Base-by-base conservation (phyloP, 2,113 vertebrate genomes). In the Dicerorhinus sumatrensis region DNA sequence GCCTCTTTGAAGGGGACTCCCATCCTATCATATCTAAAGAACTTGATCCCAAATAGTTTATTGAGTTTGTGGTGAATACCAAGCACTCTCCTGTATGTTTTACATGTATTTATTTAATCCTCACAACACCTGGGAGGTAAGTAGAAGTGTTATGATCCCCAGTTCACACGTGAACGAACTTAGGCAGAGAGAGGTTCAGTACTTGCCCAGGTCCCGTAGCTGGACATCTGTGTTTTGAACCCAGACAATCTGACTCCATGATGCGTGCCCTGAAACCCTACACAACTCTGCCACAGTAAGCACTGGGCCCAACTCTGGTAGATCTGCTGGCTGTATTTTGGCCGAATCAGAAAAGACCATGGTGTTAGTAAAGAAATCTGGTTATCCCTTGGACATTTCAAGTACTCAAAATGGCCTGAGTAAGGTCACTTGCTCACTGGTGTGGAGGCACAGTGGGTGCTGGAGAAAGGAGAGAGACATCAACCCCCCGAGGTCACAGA, bases 271-370 rank as follows among this genome's bases (percentile, higher is more conserved):
- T 12, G 27, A 69, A 14, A 73, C 4, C 2, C 21, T 46, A 3
- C 9, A 23, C 3, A n/a, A 1, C 17, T 27, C 27, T 36, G 14
- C 31, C 12, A 4, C 5, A 25, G n/a, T 12, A 23, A 72, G 76
- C 31, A 36, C 8, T 0, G 36, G 65, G 25, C 67, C 39, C 33
- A 1, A 0, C 16, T 0, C 0, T 18, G 48, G 21, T 23, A n/a
- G 33, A 89, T 21, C 39, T 39, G 16, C 51, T 18, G 42, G 31
- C 23, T 87, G 31, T 27, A 11, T 77, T 93, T 79, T 36, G 33
- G 29, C 46, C 2, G 20, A 56, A 31, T 80, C 63, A 12, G 54
- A 33, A 73, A 77, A 48, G 31, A 62, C 16, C 13, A 0, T 2
- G 0, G 14, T 36, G 23, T 76, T 62, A 46, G 48, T 48, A 10